These are phyloP conservation scores for Pangasius macronema DNA, from an alignment of 2,797 vertebrate species.

Conservation along the genomic window DNA sequence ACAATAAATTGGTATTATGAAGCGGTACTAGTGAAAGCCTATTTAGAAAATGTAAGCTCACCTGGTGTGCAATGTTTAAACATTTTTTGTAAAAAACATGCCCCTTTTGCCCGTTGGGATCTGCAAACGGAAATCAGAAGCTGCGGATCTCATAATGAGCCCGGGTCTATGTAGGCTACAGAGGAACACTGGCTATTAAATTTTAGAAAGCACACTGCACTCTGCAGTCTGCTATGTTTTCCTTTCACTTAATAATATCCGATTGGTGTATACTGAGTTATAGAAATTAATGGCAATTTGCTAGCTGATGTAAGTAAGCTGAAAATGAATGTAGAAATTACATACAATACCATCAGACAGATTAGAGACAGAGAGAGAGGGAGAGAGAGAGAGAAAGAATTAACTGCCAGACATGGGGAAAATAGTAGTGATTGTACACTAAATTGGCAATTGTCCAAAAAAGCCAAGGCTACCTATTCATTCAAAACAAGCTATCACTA, in stretches of 20 bases:
- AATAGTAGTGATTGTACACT: not conserved
- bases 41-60: not conserved
- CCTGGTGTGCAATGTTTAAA: not conserved
- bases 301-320: not conserved
- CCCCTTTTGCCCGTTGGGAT: not conserved
- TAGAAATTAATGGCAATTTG: not conserved
- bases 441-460: not conserved
- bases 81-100: not conserved
- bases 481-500: not conserved
- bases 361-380: not conserved
- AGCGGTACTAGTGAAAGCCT: not conserved
- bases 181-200: not conserved
- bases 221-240: not conserved
- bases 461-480: not conserved
- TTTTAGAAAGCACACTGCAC: not conserved
- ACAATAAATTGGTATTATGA: not conserved
- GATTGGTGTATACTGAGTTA: not conserved
- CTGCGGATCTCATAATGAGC: not conserved
- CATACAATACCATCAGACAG: not conserved
- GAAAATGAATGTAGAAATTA: not conserved
- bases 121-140: not conserved
- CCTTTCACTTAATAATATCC: not conserved
- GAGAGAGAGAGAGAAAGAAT: not conserved
- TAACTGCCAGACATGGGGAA: not conserved
- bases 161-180: not conserved